phyloP scores from a whole-genome alignment of 1,140 invertebrate species.

The Drosophila truncata region DNA sequence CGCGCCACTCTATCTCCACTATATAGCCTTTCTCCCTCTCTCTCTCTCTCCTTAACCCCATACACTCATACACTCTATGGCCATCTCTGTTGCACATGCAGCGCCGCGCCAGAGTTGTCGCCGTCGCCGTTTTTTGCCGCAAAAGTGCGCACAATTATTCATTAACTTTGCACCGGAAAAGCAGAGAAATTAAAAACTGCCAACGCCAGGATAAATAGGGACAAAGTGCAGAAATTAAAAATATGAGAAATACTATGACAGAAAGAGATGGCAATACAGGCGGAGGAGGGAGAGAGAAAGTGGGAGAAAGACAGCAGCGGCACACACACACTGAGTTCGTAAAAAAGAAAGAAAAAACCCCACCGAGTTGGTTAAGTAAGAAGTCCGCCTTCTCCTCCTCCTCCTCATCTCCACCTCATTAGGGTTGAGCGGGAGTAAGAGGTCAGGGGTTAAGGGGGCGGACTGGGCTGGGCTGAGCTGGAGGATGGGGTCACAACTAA shows the following conservation, averaged over 20 bases:
- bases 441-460: slow-evolving; percentile 5
- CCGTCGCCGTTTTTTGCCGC: slow-evolving; percentile 77
- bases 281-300: not conserved
- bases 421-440: not conserved
- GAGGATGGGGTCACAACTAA: slow-evolving; percentile 70
- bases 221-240: slow-evolving; percentile 84
- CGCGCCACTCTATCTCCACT: slow-evolving; percentile 54
- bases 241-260: slow-evolving; percentile 79
- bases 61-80: not conserved
- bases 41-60: not conserved
- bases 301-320: not conserved
- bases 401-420: slow-evolving; percentile 9
- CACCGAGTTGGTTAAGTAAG: slow-evolving; percentile 56
- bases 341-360: slow-evolving; percentile 13
- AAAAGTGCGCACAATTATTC: slow-evolving; percentile 84
- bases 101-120: slow-evolving; percentile 51
- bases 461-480: not conserved
- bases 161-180: slow-evolving; percentile 84
- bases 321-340: slow-evolving; percentile 36
- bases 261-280: slow-evolving; percentile 11
- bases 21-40: slow-evolving; percentile 1
- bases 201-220: slow-evolving; percentile 84
- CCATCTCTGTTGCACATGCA: slow-evolving; percentile 13
- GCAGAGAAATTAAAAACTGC: slow-evolving; percentile 84
- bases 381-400: slow-evolving; percentile 28